A percentile compares a stretch with the other conserved stretches of the same genome.
Evolutionary conservation across 2,888 invertebrate species (phyloP).

Genomic region (Clepsis dumicolana): DNA sequence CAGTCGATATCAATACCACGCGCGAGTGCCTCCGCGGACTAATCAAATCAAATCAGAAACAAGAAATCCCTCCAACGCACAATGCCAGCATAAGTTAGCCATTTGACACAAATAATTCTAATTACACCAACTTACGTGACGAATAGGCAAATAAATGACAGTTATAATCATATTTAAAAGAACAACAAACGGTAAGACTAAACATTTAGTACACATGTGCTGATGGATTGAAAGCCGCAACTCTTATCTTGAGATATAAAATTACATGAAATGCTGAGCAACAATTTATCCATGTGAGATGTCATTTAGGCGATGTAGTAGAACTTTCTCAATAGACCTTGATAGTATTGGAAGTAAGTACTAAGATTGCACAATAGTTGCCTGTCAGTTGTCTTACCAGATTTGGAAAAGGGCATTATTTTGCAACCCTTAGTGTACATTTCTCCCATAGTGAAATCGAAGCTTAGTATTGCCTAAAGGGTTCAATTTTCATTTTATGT

Average conservation of each 20-base stretch:
- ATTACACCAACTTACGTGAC: constrained; percentile 25
- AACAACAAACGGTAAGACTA: constrained; percentile 19
- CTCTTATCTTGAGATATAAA: constrained; percentile 13
- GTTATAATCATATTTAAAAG: constrained; percentile 26
- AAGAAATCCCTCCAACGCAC: not conserved
- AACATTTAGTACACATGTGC: constrained; percentile 17
- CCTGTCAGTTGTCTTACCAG: not conserved
- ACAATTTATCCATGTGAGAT: not conserved
- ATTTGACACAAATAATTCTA: constrained; percentile 9
- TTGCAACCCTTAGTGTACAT: not conserved
- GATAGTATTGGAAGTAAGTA: not conserved
- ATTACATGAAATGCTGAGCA: constrained; percentile 2
- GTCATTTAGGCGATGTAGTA: not conserved
- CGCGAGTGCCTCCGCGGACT: constrained; percentile 4
- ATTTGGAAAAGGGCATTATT: not conserved
- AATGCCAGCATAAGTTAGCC: not conserved
- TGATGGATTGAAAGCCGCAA: constrained; percentile 14
- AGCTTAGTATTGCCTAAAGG: not conserved
- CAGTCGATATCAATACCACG: not conserved
- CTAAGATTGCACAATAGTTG: not conserved
- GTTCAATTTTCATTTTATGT: not conserved
- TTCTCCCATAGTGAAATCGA: too few relatives aligned
- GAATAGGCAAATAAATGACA: constrained; percentile 25
- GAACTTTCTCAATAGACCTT: not conserved
- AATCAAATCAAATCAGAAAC: not conserved